Base-by-base conservation (phyloP, 2,113 vertebrate species). In the Cathartes aura region DNA sequence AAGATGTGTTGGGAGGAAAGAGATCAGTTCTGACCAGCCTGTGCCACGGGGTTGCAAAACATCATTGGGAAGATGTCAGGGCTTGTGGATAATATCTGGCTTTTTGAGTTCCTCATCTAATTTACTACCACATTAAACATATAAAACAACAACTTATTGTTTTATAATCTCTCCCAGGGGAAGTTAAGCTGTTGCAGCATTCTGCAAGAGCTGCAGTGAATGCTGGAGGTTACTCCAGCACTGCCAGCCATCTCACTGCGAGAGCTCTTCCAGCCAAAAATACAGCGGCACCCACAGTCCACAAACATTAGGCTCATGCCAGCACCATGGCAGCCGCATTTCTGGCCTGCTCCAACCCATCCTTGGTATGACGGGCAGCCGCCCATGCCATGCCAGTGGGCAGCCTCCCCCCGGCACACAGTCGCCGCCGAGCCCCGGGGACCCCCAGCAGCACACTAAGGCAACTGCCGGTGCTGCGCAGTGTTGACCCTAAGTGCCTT, bases 61-160 rank as follows among this genome's bases (percentile, higher is more conserved):
- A 66, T 30, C 23, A 6, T 16, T 56, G 45, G 62, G 40, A 93
- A 90, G 53, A 83, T 83, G 82, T 66, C 67, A 73, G 30, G 85
- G 67, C 45, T 89, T 12, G 3, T 34, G 14, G 47, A 52, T 58
- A 90, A 40, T 84, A 71, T 74, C 47, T 52, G 63, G 12, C 67
- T 75, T 93, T 90, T 50, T 59, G 38, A 92, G 53, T 29, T 88
- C 72, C 55, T 95, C 55, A 86, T 85, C 79, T 81, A 90, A 88
- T 97, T 96, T 93, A 81, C 75, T 93, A 81, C 34, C 50, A 70
- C 47, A 92, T 89, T 92, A 94, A 94, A 79, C 19, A 59, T 30
- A 90, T 58, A 71, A 90, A 80, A 8, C 20, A 86, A 75, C 63
- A 92, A 70, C 12, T 73, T 71, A 78, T 11, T 83, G 85, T 83